Percentiles rank a stretch among this genome's conserved stretches.
phyloP scores from a whole-genome alignment of 2,888 invertebrate species.

The Anticlea derivata region DNA sequence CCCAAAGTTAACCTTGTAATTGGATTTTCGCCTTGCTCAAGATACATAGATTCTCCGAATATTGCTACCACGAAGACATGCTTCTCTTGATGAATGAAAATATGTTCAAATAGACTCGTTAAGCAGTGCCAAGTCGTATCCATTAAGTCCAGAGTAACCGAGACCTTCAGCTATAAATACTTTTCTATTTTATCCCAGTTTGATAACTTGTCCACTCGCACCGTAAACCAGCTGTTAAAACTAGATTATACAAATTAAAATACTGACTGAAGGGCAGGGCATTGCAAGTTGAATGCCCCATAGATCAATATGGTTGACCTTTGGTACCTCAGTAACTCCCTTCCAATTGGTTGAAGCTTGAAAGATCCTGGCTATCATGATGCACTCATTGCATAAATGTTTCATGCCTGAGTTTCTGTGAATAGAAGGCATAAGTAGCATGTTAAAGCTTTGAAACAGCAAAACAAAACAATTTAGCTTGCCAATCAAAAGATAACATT shows the following conservation, averaged over 20 bases:
- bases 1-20: slow-evolving; percentile 53
- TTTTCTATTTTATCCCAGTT: slow-evolving; percentile 43
- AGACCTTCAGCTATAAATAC: slow-evolving; percentile 80
- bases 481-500: slow-evolving; percentile 12
- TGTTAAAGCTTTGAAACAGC: background rate
- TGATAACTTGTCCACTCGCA: slow-evolving; percentile 41
- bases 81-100: slow-evolving; percentile 25
- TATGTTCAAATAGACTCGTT: slow-evolving; percentile 25
- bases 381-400: slow-evolving; percentile 7
- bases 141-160: slow-evolving; percentile 56
- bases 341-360: background rate
- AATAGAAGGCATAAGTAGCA: no score
- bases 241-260: background rate
- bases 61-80: slow-evolving; percentile 10
- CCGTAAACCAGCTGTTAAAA: background rate
- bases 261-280: background rate
- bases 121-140: slow-evolving; percentile 55
- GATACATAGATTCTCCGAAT: slow-evolving; percentile 4
- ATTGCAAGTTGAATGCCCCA: background rate
- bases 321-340: slow-evolving; percentile 12
- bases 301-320: slow-evolving; percentile 21
- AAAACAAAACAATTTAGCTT: slow-evolving; percentile 10
- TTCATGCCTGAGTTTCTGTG: background rate
- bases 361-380: background rate
- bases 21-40: slow-evolving; percentile 33